Percentiles rank a stretch among this genome's conserved stretches.
phyloP scores from a whole-genome alignment of 1,140 invertebrate species.

The Frieseomelitta varia region DNA sequence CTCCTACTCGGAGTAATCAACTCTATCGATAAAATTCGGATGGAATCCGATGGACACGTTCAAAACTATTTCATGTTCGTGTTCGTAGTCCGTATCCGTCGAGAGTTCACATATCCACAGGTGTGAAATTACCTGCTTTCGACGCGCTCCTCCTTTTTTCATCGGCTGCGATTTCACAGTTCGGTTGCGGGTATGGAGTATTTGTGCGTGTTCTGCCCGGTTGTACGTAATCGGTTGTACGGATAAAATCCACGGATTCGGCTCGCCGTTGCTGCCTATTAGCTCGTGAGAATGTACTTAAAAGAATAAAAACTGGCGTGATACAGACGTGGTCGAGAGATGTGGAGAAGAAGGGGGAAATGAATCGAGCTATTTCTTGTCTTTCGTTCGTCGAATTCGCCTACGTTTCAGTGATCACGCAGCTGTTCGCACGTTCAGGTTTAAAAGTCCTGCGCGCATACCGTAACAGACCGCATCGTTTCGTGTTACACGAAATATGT shows the following conservation, averaged over 20 bases:
- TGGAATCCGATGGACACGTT: background rate
- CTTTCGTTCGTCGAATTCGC: constrained; percentile 53
- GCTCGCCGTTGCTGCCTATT: constrained; percentile 44
- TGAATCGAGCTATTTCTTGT: constrained; percentile 47
- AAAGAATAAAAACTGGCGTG: constrained; percentile 45
- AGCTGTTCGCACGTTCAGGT: constrained; percentile 17
- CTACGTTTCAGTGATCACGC: constrained; percentile 55
- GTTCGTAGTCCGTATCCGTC: background rate
- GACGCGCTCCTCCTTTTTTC: constrained; percentile 54
- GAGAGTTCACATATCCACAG: constrained; percentile 49
- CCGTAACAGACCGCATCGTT: constrained; percentile 24
- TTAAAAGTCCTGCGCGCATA: constrained; percentile 5
- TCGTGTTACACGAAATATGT: constrained; percentile 21
- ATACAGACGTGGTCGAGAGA: constrained; percentile 55
- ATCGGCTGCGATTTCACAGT: constrained; percentile 56
- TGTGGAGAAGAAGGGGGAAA: background rate
- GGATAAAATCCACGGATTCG: constrained; percentile 48
- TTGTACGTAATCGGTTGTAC: constrained; percentile 56
- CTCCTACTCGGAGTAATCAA: background rate
- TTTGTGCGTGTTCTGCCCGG: constrained; percentile 43
- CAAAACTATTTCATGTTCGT: background rate
- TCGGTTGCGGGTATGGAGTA: constrained; percentile 40
- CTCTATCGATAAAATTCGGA: background rate
- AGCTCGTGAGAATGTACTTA: constrained; percentile 54
- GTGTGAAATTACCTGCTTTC: constrained; percentile 62